phyloP scores from a whole-genome alignment of 64 coral and sea anemone species.

The Stichodactyla helianthus region DNA sequence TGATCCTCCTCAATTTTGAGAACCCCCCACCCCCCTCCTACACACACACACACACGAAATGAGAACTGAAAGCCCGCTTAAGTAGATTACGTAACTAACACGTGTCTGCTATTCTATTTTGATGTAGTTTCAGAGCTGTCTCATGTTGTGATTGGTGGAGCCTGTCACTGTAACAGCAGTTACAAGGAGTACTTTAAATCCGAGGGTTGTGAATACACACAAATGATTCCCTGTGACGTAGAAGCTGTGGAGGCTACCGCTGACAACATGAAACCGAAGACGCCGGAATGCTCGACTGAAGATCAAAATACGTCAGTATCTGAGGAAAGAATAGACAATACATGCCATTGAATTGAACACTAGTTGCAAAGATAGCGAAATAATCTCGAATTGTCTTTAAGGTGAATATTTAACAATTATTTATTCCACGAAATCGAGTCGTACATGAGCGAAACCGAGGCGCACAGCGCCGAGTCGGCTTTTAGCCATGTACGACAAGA shows the following conservation, averaged over 20 bases:
- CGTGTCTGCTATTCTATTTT: background rate
- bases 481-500: no score
- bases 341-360: background rate
- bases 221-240: conserved; percentile 34
- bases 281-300: background rate
- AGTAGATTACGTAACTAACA: background rate
- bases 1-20: no score
- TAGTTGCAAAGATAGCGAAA: background rate
- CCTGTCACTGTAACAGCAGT: conserved; percentile 25
- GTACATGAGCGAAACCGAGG: no score
- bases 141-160: conserved; percentile 14
- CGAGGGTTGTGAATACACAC: conserved; percentile 29
- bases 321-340: background rate
- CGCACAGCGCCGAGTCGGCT: no score
- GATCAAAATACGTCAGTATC: background rate
- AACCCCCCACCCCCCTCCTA: no score
- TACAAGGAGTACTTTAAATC: conserved; percentile 19
- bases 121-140: conserved; percentile 18
- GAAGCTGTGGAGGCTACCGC: conserved; percentile 17
- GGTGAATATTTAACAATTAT: no score
- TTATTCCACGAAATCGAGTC: no score
- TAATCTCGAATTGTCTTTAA: no score
- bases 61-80: no score
- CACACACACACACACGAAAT: no score
- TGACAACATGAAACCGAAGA: conserved; percentile 19